Evolutionary conservation across 2,113 vertebrate species (phyloP).

Genomic region (Rhineura floridana): DNA sequence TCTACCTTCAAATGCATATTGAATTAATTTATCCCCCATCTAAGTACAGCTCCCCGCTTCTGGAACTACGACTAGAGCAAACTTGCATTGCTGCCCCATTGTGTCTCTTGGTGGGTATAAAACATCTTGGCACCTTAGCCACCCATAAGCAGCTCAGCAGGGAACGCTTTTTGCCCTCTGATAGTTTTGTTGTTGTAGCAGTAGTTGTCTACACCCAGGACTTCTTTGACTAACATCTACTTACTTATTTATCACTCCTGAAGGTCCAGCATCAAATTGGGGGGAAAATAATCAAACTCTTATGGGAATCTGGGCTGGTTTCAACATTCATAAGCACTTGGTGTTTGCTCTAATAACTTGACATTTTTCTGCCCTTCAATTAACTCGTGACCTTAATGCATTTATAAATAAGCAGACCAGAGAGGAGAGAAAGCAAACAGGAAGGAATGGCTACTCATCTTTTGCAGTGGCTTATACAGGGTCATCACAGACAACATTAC

Average conservation of each 20-base stretch:
- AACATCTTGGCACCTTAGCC: neutral
- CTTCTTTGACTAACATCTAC: neutral
- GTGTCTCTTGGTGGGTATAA: neutral
- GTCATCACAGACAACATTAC: neutral
- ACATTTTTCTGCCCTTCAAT: conserved; percentile 54
- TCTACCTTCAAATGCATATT: too few species aligned
- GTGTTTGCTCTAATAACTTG: conserved; percentile 54
- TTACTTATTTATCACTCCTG: conserved; percentile 25
- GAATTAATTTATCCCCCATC: too few species aligned
- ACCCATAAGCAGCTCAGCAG: neutral
- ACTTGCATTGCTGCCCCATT: neutral
- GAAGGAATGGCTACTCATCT: neutral
- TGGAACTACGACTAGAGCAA: neutral
- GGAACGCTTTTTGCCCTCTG: neutral
- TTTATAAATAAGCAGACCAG: conserved; percentile 47
- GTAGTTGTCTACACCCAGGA: neutral
- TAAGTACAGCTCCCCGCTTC: neutral
- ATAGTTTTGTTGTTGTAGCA: neutral
- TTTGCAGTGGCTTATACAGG: neutral
- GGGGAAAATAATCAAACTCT: neutral
- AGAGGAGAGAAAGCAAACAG: conserved; percentile 26
- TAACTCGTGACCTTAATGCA: conserved; percentile 55
- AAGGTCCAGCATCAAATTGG: conserved; percentile 8
- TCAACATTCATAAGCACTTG: conserved; percentile 41
- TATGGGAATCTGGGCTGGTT: conserved; percentile 37